Percentiles rank a stretch among this genome's conserved stretches.
Evolutionary conservation across 2,888 invertebrate genomes (phyloP).

Genomic region (Capitulum mitella): DNA sequence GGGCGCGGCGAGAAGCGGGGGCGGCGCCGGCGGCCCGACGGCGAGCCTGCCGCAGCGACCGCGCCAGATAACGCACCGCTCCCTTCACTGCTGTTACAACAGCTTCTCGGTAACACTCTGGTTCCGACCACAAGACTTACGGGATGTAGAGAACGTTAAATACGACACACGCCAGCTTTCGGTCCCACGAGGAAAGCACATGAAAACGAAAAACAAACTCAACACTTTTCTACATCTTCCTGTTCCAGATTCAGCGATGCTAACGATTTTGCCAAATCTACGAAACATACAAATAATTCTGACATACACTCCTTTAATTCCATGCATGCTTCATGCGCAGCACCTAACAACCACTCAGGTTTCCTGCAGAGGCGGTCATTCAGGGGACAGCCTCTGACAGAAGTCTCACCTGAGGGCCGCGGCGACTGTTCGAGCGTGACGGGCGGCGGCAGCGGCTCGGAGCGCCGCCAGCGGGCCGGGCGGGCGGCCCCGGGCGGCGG

Average conservation of each 20-base stretch:
- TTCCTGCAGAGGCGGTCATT: too few species aligned
- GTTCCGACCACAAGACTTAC: not conserved
- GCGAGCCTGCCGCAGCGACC: not conserved
- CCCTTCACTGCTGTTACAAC: too few species aligned
- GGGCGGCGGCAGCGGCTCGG: not conserved
- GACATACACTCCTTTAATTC: too few species aligned
- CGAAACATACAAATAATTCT: not conserved
- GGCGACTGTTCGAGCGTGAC: not conserved
- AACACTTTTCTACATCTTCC: not conserved
- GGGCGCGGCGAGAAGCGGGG: not conserved
- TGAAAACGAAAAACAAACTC: not conserved
- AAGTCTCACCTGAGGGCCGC: not conserved
- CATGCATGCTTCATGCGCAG: too few species aligned
- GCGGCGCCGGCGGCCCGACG: not conserved
- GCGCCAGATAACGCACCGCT: too few species aligned
- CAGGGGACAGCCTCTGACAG: too few species aligned
- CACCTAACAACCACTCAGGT: too few species aligned
- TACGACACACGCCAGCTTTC: not conserved
- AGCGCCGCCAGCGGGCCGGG: not conserved
- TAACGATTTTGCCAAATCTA: too few species aligned
- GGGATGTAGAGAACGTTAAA: not conserved
- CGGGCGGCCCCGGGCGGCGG: not conserved
- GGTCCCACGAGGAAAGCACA: not conserved
- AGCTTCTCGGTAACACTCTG: too few species aligned
- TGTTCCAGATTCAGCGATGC: too few species aligned